Conservation (phyloP, 2,113 vertebrate genomes). For the Motacilla alba region DNA sequence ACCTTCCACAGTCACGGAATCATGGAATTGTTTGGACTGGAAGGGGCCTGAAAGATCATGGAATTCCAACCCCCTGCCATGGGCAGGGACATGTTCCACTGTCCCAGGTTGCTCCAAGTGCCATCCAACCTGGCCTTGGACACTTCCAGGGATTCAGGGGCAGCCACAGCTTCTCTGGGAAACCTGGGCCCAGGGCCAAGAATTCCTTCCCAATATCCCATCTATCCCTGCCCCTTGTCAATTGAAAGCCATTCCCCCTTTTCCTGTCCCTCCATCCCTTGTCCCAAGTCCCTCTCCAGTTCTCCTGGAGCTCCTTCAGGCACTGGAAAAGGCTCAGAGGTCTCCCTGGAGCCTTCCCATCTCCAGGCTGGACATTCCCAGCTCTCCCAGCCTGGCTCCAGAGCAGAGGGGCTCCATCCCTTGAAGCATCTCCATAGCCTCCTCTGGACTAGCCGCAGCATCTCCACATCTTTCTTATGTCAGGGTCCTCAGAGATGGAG, state of each 20-base stretch:
- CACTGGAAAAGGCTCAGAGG: fast-evolving
- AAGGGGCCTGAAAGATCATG: background rate
- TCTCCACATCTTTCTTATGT: fast-evolving
- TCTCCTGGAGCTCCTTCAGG: background rate
- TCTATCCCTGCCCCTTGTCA: fast-evolving
- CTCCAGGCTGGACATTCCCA: fast-evolving
- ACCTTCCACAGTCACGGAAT: background rate
- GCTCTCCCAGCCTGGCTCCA: background rate
- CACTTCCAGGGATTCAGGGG: background rate
- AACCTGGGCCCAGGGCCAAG: fast-evolving
- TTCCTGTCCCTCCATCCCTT: background rate
- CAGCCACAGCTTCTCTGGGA: background rate
- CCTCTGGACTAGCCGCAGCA: background rate
- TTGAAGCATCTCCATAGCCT: fast-evolving
- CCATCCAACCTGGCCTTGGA: fast-evolving
- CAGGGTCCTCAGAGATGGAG: background rate
- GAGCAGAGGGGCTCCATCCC: background rate
- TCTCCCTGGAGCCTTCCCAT: fast-evolving
- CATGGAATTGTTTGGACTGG: background rate
- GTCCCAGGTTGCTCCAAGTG: background rate
- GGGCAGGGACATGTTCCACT: background rate
- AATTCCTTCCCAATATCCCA: background rate
- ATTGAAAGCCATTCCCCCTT: fast-evolving
- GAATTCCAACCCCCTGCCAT: background rate
- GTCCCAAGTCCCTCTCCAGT: background rate